A percentile compares a stretch with the other conserved stretches of the same genome.
Conservation (phyloP, 2,797 vertebrate species). For the Sitta carolinensis region DNA sequence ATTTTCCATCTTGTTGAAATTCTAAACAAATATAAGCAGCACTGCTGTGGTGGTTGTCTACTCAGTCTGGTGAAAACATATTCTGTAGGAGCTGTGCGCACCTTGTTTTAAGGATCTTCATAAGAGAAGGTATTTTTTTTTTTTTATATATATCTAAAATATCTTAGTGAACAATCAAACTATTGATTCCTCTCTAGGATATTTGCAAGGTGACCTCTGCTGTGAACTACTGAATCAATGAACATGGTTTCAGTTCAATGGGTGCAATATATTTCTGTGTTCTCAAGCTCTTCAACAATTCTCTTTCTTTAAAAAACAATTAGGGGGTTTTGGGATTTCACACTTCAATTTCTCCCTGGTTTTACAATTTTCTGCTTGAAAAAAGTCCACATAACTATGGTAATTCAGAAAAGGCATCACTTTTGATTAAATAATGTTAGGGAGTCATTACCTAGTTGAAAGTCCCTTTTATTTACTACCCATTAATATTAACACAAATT, state of each 20-base stretch:
- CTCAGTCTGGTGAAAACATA: not conserved
- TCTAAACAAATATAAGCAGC: not conserved
- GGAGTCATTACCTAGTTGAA: not conserved
- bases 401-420: not conserved
- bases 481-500: not conserved
- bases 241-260: not conserved
- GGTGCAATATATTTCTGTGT: not conserved
- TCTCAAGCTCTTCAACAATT: not conserved
- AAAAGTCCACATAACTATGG: not conserved
- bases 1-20: conserved; percentile 11
- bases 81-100: not conserved
- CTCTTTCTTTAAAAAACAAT: not conserved
- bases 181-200: not conserved
- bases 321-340: not conserved
- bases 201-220: not conserved
- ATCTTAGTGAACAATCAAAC: not conserved
- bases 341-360: not conserved
- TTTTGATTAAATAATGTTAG: not conserved
- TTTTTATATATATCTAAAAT: not conserved
- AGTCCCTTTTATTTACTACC: not conserved
- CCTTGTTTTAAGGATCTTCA: not conserved
- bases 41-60: not conserved
- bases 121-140: not conserved
- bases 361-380: not conserved
- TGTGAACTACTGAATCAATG: not conserved